Evolutionary conservation across 1,140 invertebrate species (phyloP).

Genomic region (Ruditapes philippinarum): DNA sequence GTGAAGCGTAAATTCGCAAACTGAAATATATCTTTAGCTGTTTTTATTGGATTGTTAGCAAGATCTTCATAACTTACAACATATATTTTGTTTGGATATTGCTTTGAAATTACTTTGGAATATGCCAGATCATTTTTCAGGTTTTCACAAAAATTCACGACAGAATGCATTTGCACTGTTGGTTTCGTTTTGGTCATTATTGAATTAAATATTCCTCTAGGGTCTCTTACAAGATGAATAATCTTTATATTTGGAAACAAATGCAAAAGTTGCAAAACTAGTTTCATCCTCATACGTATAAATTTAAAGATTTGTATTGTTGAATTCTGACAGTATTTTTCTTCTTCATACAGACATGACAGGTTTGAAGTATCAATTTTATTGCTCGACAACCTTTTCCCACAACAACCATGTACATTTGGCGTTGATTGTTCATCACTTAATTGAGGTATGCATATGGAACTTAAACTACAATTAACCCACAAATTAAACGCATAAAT

Average conservation of each 20-base stretch:
- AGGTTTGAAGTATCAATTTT: too few relatives aligned
- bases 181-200: neutral
- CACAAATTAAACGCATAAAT: too few relatives aligned
- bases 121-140: neutral
- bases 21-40: neutral
- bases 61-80: slow-evolving; percentile 16
- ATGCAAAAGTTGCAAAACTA: neutral
- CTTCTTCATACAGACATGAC: neutral
- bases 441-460: too few relatives aligned
- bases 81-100: neutral
- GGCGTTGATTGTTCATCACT: too few relatives aligned
- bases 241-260: slow-evolving; percentile 12
- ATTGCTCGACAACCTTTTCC: too few relatives aligned
- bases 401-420: too few relatives aligned
- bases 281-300: slow-evolving; percentile 7
- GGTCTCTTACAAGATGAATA: slow-evolving; percentile 28
- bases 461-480: too few relatives aligned
- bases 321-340: neutral
- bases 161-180: neutral
- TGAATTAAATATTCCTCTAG: slow-evolving; percentile 26
- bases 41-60: neutral
- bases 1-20: neutral
- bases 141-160: neutral
- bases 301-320: neutral
- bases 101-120: neutral